Conservation (phyloP, 2,113 vertebrate genomes). For the Charina bottae region DNA sequence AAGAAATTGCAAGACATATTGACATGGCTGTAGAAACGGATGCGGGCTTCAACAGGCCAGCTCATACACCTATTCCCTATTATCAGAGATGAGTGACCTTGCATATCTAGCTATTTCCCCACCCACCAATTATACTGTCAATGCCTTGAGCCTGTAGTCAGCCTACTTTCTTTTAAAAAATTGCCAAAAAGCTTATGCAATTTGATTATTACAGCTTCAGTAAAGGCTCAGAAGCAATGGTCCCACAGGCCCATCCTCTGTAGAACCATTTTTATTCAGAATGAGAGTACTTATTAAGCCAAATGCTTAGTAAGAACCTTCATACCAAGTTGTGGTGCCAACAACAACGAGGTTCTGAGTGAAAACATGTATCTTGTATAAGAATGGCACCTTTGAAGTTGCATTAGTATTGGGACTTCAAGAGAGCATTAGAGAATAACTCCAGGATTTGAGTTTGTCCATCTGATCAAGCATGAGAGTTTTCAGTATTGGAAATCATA, state of each 20-base stretch:
- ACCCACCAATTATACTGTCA: background rate
- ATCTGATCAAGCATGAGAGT: constrained; percentile 49
- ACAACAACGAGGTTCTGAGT: background rate
- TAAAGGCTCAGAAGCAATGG: background rate
- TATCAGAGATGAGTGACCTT: background rate
- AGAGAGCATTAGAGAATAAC: background rate
- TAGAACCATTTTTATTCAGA: background rate
- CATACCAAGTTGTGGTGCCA: background rate
- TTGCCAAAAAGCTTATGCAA: background rate
- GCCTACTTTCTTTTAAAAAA: background rate
- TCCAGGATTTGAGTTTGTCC: constrained; percentile 35
- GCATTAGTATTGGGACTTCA: constrained; percentile 2
- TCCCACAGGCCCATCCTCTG: background rate
- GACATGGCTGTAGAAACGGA: background rate
- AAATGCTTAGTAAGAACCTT: background rate
- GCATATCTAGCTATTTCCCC: background rate
- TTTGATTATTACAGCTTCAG: background rate
- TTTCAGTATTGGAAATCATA: constrained; percentile 43
- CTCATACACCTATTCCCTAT: background rate
- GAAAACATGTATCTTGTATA: background rate
- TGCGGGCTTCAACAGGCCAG: background rate
- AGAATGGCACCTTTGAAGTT: background rate
- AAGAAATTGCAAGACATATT: background rate
- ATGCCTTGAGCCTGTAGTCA: background rate
- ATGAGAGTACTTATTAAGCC: background rate